Base-by-base conservation (phyloP, 2,888 invertebrate genomes). In the Andrena hattorfiana region DNA sequence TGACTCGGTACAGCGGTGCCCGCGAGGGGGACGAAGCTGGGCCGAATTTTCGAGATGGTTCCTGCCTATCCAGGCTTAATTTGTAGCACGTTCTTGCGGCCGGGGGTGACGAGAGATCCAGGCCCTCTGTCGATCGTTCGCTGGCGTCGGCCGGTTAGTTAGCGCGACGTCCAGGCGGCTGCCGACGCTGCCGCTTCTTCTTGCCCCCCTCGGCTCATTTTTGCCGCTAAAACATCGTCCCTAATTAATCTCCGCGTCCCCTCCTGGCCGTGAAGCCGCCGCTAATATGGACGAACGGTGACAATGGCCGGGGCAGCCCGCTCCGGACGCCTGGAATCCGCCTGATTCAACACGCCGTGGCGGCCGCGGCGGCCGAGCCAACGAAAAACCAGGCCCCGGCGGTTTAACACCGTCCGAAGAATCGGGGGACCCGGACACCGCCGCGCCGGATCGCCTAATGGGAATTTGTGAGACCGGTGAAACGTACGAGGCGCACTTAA, bases 51-150 rank as follows among this genome's bases (percentile, higher is more conserved):
- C 90, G 88, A 91, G 92, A 93, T 92, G 89, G 90, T 92, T 92
- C 87, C 89, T 89, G 81, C 81, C 89, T 91, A 92, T 92, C 91
- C 87, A 86, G 88, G 89, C 91, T 93, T 93, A 93, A 93, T 93
- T 93, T 93, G 93, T 93, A 93, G 91, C 93, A 93, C 93, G 93
- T 93, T 93, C 92, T 93, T 93, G 91, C 87, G 84, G 77, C 81
- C 82, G 82, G 88, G 87, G 90, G 91, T 88, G 90, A 90, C 87
- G 91, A 88, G 51, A 51, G 51, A 51, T 89, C 42, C 8, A 42
- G 26, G 59, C 6, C 86, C 87, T 85, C 84, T 74, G 80, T 62
- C 83, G 87, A 83, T 81, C 79, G 85, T 75, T 85, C 68, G 76
- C 69, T 75, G 79, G 89, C 83, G 89, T 82, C 78, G 84, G 76